A percentile compares a stretch with the other conserved stretches of the same genome.
Evolutionary conservation across 2,797 vertebrate genomes (phyloP).

Genomic region (Ciconia nigra): DNA sequence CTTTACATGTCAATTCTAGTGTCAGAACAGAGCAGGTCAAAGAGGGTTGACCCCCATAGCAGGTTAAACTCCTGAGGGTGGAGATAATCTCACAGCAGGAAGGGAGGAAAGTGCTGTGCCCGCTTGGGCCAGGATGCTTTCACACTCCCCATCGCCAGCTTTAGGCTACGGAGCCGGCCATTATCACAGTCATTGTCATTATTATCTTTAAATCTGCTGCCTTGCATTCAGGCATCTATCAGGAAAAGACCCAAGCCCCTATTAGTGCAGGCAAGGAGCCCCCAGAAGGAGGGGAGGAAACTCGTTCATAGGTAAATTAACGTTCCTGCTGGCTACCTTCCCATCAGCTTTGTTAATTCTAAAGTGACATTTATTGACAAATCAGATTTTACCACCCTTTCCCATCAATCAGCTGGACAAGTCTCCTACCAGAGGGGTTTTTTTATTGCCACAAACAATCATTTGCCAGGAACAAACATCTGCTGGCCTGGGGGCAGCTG

Average conservation of each 20-base stretch:
- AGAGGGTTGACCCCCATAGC: slow-evolving; percentile 8
- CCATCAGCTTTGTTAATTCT: slow-evolving; percentile 71
- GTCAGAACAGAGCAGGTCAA: slow-evolving; percentile 43
- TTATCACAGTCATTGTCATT: slow-evolving; percentile 76
- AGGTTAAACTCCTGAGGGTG: slow-evolving; percentile 63
- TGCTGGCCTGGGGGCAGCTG: not conserved
- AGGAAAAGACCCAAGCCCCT: slow-evolving; percentile 57
- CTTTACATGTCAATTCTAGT: slow-evolving; percentile 58
- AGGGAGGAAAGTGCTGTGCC: slow-evolving; percentile 49
- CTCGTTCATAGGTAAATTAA: slow-evolving; percentile 66
- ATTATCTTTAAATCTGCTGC: slow-evolving; percentile 72
- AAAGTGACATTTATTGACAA: slow-evolving; percentile 73
- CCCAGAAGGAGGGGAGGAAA: slow-evolving; percentile 53
- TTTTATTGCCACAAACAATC: not conserved
- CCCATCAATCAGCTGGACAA: slow-evolving; percentile 46
- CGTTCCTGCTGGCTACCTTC: slow-evolving; percentile 55
- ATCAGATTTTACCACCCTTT: slow-evolving; percentile 47
- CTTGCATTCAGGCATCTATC: slow-evolving; percentile 69
- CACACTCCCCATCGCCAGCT: slow-evolving; percentile 10
- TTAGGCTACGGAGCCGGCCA: slow-evolving; percentile 57
- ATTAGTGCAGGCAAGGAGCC: slow-evolving; percentile 54
- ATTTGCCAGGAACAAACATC: not conserved
- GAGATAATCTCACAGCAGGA: slow-evolving; percentile 63
- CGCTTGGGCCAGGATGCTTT: slow-evolving; percentile 18
- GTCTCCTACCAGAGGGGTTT: not conserved